Base-by-base conservation (phyloP, 2,888 invertebrate species). In the Lottia scabra region DNA sequence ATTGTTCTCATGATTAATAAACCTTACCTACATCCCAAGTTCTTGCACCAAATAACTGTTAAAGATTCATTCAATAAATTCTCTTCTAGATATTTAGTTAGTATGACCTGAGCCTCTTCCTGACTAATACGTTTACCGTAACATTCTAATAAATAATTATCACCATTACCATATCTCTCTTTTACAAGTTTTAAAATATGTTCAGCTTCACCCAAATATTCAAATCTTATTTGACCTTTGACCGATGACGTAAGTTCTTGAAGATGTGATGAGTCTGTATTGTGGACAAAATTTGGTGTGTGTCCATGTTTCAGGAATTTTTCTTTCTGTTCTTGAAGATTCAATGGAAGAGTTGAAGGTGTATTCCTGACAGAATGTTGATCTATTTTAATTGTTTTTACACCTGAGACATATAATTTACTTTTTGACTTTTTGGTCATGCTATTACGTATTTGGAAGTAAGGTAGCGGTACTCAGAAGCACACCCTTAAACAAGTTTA, bases 1-100 rank as follows among this genome's bases (percentile, higher is more conserved):
- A 30, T 30, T 30, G 2, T 30, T 46, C 30, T 13, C 48, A 44
- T 30, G 10, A 63, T 27, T 56, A 56, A 15, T 62, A 38, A 30
- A n/a, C 71, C 75, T 71, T 70, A 88, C 88, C 87, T 88, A 81
- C 87, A 85, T 23, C 84, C 80, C 69, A 88, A 76, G 67, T 87
- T 85, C 64, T 81, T 82, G 65, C 86, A 84, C 87, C 87, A 88
- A 70, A 85, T 83, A 13, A 88, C 80, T 38, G 77, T 81, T 73
- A 88, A 80, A n/a, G 85, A 82, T n/a, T 86, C 87, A 72, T 84
- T 83, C 5, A 87, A 70, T 16, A 80, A 80, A 74, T 87, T 82
- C 26, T 86, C 87, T 26, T 77, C 79, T n/a, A 88, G 75, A 65
- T 88, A 88, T 38, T 86, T 78, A 16, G 79, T 77, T 19, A 88